Evolutionary conservation across 2,888 invertebrate species (phyloP), one percentile per base, ranked within the genome.

Genomic region (Halictus quadricinctus): DNA sequence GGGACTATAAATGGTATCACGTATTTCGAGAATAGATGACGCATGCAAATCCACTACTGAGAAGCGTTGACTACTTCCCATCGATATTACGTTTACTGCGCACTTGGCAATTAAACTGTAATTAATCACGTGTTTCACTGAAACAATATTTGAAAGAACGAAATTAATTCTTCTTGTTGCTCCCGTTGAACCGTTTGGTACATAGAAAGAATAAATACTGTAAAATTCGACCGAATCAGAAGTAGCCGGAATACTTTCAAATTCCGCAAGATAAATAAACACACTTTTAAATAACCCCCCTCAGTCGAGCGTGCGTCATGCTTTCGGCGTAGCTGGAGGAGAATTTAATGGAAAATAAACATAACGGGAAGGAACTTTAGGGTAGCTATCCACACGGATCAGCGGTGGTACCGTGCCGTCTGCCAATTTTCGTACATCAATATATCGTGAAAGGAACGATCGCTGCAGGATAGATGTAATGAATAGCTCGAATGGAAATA

Each of bases 401-500:
- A 18, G 29, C 87, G 79, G 78, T 84, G 74, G 60, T 64, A 50
- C 58, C 78, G 75, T 81, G 84, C 60, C 54, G 36, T 72, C 75
- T 60, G 84, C 81, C 85, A 89, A 89, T 89, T 89, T 88, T 89
- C 81, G 84, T 87, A 84, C 80, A 76, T 83, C 84, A 83, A 87
- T 87, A 81, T 78, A 86, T 84, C 82, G 85, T 60, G 85, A 86
- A 86, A 88, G 89, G 81, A 85, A 83, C 74, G 89, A 87, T 88
- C 84, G 85, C 70, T 76, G 80, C 58, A 77, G 87, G 83, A 83
- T 85, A 78, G 83, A 54, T 84, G 84, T 85, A 89, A 85, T 87
- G 88, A 89, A 88, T 89, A 89, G 87, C 81, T 73, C 75, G 84
- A 85, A 78, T 87, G 84, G 87, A 87, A 87, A 88, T 85, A 81